These are phyloP conservation scores for Boloria euphrosyne DNA, from an alignment of 2,888 invertebrate species.

Conservation along the genomic window DNA sequence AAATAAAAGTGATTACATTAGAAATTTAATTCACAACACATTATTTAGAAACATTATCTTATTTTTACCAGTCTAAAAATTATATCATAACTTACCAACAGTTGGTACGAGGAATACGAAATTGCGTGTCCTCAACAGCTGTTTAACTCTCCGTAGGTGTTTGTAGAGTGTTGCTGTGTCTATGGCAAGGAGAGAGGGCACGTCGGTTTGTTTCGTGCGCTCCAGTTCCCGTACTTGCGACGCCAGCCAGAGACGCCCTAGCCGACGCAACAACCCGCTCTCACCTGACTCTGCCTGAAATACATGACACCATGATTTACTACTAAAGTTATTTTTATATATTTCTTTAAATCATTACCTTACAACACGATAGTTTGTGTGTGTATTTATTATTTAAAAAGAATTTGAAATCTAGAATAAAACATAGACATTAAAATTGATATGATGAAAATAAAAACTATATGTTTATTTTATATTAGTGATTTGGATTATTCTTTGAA, in stretches of 20 bases:
- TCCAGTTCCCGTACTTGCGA: conserved; percentile 94
- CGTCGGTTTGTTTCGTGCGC: conserved; percentile 83
- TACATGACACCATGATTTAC: background rate
- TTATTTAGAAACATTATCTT: too few relatives aligned
- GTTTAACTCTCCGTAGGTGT: conserved; percentile 89
- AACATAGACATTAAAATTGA: background rate
- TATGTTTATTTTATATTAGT: background rate
- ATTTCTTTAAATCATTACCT: background rate
- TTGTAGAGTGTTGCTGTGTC: conserved; percentile 91
- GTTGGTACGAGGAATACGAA: conserved; percentile 94
- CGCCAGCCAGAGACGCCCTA: conserved; percentile 94
- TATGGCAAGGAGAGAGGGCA: conserved; percentile 93
- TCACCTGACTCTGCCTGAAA: conserved; percentile 53
- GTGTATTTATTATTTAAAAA: background rate
- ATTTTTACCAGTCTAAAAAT: too few relatives aligned
- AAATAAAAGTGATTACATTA: too few relatives aligned
- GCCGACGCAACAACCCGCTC: conserved; percentile 88
- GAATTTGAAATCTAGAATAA: background rate
- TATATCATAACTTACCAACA: conserved; percentile 84
- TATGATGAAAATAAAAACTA: background rate
- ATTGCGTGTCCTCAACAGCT: conserved; percentile 90
- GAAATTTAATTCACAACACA: too few relatives aligned
- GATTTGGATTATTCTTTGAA: too few relatives aligned
- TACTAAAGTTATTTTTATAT: background rate
- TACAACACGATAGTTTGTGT: background rate